Evolutionary conservation across 2,888 invertebrate species (phyloP), one percentile per base, ranked within the genome.

Genomic region (Pandemis corylana): DNA sequence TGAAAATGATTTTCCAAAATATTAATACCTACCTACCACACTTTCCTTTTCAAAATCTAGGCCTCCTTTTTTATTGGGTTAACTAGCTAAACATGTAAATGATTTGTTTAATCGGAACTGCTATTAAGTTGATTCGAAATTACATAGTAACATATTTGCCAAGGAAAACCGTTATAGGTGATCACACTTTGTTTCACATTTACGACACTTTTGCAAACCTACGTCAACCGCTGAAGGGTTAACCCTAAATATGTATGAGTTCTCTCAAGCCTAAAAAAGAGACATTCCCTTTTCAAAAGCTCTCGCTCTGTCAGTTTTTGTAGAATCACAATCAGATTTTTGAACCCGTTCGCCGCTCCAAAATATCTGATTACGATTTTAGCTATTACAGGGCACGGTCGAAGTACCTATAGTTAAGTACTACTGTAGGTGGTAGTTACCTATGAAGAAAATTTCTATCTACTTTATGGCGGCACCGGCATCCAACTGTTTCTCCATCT

Each of bases 401-500:
- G 9, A 56, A 15, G 20, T 56, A 56, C n/a, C 5, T 49, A 49
- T 13, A 53, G 12, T 49, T 49, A 9, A 36, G 1, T 36, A 36
- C 28, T 36, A 36, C 28, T 36, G 28, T 36, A 36, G 20, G 20
- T 20, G 20, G n/a, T 49, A n/a, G 6, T n/a, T 51, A n/a, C 3
- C 51, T 51, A 51, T 12, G 0, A 46, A 46, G 44, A 20, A 20
- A 20, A 20, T 20, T 20, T 20, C 20, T 20, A 20, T 20, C 20
- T 20, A 20, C 20, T 20, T 20, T 20, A 20, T 20, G 20, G 42
- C 10, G 10, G 46, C 10, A 13, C 5, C 51, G n/a, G n/a, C n/a
- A 51, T 51, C n/a, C 51, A 51, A n/a, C 51, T 12, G n/a, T 51
- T 51, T n/a, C 51, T n/a, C 51, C 51, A 51, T n/a, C n/a, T 51